Conservation (phyloP, 1,140 invertebrate species). For the Cepaea nemoralis region DNA sequence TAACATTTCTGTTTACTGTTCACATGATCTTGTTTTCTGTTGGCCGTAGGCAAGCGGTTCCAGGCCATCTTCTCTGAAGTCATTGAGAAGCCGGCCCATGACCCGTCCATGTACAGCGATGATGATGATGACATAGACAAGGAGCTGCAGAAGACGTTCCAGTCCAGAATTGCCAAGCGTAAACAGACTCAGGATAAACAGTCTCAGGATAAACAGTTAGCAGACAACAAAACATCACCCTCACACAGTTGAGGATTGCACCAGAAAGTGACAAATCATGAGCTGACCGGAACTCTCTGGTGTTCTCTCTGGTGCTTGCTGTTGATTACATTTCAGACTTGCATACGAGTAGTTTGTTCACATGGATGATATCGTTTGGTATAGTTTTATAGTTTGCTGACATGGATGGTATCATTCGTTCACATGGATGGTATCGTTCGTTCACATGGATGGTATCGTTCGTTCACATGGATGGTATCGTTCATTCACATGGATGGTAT, state of each 20-base stretch:
- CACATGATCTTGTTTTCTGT: background rate
- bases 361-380: too few relatives aligned
- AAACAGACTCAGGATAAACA: background rate
- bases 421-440: too few relatives aligned
- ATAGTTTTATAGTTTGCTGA: too few relatives aligned
- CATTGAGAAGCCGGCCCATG: conserved; percentile 37
- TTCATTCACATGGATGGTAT: too few relatives aligned
- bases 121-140: conserved; percentile 30
- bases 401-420: too few relatives aligned
- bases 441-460: too few relatives aligned
- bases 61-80: conserved; percentile 36
- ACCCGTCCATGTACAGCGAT: conserved; percentile 24
- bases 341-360: too few relatives aligned
- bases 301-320: too few relatives aligned
- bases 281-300: background rate
- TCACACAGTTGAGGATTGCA: background rate
- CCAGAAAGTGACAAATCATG: background rate
- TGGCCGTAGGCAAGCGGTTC: conserved; percentile 23
- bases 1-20: background rate
- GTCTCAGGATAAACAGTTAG: background rate
- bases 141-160: background rate
- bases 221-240: background rate
- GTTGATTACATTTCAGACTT: too few relatives aligned
- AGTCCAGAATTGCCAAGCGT: background rate
- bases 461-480: too few relatives aligned